Base-by-base conservation (phyloP, 2,113 vertebrate genomes). In the Scytalopus superciliaris region DNA sequence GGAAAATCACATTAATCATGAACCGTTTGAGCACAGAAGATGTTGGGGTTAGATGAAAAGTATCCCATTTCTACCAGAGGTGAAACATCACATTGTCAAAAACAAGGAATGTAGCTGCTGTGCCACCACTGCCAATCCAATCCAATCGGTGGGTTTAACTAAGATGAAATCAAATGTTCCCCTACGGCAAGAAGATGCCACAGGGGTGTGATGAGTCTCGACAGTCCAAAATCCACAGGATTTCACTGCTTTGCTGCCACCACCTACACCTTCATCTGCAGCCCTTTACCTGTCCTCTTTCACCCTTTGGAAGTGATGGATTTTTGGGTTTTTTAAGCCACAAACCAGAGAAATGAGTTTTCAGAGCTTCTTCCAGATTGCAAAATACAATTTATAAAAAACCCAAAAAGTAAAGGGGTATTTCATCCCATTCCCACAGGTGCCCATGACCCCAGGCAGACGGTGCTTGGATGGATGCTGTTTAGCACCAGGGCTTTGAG, bases 91-190 rank as follows among this genome's bases (percentile, higher is more conserved):
- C 22, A 31, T 23, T 12, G 63, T 45, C 28, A 80, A 73, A 67
- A 6, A 40, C 19, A 64, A 56, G n/a, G 35, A 67, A 64, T 44
- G 45, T 9, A 14, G 50, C 68, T 28, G 47, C 14, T 19, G 33
- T 30, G 40, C 39, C 60, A 64, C 33, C 0, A 0, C 27, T 2
- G 0, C 18, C 42, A 27, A 4, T 22, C 28, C 73, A 70, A 75
- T 42, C 13, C 23, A 57, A 14, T 4, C 0, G 0, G 2, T 0
- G 0, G 33, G 44, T 87, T 83, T 66, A 53, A 37, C 18, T 25
- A 21, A 62, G 39, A 23, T 47, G 11, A 89, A 87, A 91, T 75
- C 1, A 4, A 77, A 6, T 1, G 0, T 45, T 84, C 19, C 37
- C 42, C 57, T 39, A 5, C 0, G 0, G 14, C 40, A 79, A 86